Conservation (phyloP, 2,797 vertebrate genomes). For the Rhinella marina region DNA sequence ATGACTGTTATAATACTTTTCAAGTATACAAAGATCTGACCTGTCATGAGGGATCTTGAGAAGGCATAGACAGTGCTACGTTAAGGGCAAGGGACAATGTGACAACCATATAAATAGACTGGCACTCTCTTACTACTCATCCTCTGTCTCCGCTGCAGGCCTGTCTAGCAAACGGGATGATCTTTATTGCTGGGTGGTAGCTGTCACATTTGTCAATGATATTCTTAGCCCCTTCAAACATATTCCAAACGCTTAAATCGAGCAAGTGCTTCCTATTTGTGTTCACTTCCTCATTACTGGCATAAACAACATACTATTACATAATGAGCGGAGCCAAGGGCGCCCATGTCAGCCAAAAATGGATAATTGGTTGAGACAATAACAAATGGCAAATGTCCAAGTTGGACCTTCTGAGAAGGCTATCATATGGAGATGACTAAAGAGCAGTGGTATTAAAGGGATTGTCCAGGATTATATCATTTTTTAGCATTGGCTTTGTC, state of each 20-base stretch:
- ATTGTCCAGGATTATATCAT: neutral
- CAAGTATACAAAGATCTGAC: no score
- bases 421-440: neutral
- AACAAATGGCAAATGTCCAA: constrained; percentile 12
- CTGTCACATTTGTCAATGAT: constrained; percentile 37
- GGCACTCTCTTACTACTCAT: neutral
- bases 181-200: neutral
- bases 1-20: no score
- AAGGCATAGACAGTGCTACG: no score
- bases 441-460: neutral
- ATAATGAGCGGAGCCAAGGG: constrained; percentile 33
- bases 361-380: neutral
- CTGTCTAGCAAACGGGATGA: neutral
- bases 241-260: constrained; percentile 31
- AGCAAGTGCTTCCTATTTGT: constrained; percentile 49
- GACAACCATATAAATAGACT: neutral
- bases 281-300: constrained; percentile 40
- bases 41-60: no score
- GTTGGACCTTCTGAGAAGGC: neutral
- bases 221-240: constrained; percentile 37
- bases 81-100: neutral
- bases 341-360: constrained; percentile 15
- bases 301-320: constrained; percentile 22
- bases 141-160: neutral
- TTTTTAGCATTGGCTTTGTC: neutral